Conservation (phyloP, 2,888 invertebrate genomes). For the Salticus scenicus region DNA sequence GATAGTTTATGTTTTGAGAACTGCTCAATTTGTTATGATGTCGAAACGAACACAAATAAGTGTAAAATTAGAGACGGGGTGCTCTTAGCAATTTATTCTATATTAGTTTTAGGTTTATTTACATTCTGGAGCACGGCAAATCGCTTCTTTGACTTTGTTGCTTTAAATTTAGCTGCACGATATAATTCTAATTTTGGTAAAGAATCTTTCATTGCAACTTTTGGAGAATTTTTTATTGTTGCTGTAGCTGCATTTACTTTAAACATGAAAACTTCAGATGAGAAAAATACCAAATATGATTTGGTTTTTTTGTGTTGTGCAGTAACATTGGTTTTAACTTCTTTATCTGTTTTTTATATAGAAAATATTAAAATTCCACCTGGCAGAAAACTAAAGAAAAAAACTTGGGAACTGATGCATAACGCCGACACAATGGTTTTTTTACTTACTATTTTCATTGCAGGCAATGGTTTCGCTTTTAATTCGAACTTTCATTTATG, state of each 20-base stretch:
- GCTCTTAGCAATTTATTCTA: neutral
- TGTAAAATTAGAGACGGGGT: too few relatives aligned
- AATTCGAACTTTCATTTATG: conserved; percentile 91
- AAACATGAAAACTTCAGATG: neutral
- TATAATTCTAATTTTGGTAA: conserved; percentile 78
- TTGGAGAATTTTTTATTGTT: conserved; percentile 74
- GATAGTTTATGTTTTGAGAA: too few relatives aligned
- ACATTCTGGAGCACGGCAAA: conserved; percentile 81
- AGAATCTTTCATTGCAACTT: conserved; percentile 76
- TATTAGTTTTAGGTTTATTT: neutral
- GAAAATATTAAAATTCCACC: conserved; percentile 80
- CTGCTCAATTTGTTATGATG: too few relatives aligned
- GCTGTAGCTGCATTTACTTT: neutral
- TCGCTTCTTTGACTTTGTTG: conserved; percentile 92
- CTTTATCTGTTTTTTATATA: neutral
- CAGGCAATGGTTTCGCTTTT: conserved; percentile 91
- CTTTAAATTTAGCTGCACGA: conserved; percentile 88
- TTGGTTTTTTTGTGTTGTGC: neutral
- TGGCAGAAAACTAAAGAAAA: conserved; percentile 85
- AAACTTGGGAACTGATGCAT: conserved; percentile 84
- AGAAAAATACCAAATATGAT: neutral
- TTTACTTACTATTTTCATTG: conserved; percentile 85
- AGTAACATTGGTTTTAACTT: neutral
- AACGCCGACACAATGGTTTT: conserved; percentile 87
- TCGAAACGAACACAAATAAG: too few relatives aligned